Percentiles rank a stretch among this genome's conserved stretches.
Conservation (phyloP, 2,888 invertebrate genomes). For the Mesoligia furuncula region DNA sequence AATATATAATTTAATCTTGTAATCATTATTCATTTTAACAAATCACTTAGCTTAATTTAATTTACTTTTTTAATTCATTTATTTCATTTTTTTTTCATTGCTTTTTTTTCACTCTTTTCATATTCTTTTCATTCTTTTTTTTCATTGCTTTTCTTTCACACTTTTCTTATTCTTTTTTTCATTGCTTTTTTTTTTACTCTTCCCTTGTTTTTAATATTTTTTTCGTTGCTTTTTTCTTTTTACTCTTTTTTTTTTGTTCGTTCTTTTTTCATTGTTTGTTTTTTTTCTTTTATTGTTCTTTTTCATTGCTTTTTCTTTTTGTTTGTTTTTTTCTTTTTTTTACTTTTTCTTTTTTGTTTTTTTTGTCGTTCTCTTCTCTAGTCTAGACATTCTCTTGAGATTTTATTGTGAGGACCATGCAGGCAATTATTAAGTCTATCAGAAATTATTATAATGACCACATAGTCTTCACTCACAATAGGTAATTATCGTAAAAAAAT, state of each 20-base stretch:
- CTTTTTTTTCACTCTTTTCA: background rate
- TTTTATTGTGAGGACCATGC: background rate
- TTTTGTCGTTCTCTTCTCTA: background rate
- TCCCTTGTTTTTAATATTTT: no score
- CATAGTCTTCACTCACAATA: background rate
- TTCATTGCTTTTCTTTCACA: background rate
- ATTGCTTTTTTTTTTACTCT: no score
- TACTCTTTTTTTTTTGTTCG: background rate
- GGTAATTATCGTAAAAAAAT: background rate
- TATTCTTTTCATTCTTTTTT: background rate
- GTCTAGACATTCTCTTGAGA: background rate
- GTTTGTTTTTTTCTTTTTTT: background rate
- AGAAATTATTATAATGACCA: background rate
- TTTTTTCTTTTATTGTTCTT: no score
- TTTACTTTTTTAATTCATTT: rapidly evolving
- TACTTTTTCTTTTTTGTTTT: background rate
- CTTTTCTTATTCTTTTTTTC: no score
- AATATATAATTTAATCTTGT: background rate
- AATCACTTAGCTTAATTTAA: background rate
- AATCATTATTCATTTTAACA: background rate
- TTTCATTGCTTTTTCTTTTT: no score
- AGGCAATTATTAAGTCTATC: background rate
- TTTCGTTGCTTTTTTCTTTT: background rate
- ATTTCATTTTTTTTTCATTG: background rate
- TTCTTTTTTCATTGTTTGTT: background rate